A percentile compares a stretch with the other conserved stretches of the same genome.
Evolutionary conservation across 2,797 vertebrate species (phyloP).

Genomic region (Danionella dracula): DNA sequence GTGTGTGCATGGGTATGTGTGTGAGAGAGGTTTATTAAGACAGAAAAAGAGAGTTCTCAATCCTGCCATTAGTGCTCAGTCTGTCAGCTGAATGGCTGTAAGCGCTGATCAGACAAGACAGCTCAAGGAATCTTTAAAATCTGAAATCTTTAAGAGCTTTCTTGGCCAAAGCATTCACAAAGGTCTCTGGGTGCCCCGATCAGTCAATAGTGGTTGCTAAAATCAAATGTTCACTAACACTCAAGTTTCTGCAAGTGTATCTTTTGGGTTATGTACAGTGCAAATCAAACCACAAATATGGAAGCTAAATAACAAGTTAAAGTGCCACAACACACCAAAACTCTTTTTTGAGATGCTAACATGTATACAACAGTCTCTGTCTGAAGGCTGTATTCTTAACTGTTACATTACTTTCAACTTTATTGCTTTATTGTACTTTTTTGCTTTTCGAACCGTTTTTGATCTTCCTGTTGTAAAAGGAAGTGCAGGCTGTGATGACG

Average conservation of each 20-base stretch:
- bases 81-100: slow-evolving; percentile 2
- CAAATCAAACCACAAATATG: no score
- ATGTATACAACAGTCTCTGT: no score
- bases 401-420: no score
- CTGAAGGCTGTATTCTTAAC: no score
- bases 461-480: no score
- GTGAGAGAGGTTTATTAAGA: slow-evolving; percentile 45
- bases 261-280: no score
- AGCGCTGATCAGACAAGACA: neutral
- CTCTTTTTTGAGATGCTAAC: no score
- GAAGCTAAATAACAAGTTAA: no score
- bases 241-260: neutral
- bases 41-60: slow-evolving; percentile 44
- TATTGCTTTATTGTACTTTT: no score
- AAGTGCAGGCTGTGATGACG: no score
- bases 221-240: neutral
- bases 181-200: neutral
- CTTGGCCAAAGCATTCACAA: neutral
- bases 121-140: neutral
- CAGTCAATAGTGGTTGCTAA: neutral
- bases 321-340: no score
- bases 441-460: no score
- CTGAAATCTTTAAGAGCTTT: neutral
- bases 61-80: slow-evolving; percentile 24
- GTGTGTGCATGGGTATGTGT: neutral